Evolutionary conservation across 1,140 invertebrate genomes (phyloP).

Genomic region (Pantala flavescens): DNA sequence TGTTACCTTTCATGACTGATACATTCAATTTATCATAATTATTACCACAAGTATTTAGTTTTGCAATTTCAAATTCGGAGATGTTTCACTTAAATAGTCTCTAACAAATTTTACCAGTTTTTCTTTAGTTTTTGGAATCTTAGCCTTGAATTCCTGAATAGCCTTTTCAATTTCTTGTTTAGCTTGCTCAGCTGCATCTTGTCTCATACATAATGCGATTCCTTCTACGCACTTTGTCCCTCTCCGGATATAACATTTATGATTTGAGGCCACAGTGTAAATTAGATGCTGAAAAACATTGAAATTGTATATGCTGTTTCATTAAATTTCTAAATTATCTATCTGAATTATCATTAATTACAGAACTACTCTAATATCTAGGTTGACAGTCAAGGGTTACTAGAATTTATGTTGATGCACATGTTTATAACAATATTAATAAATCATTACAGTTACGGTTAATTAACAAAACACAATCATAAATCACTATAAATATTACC

Average conservation of each 20-base stretch:
- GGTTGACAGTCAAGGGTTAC: not conserved
- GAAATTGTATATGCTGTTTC: not conserved
- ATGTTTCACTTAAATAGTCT: not conserved
- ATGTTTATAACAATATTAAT: not conserved
- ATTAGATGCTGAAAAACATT: not conserved
- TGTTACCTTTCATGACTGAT: too few species aligned
- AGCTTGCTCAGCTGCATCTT: not conserved
- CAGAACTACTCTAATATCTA: not conserved
- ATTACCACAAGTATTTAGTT: too few species aligned
- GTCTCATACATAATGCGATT: not conserved
- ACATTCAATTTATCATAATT: too few species aligned
- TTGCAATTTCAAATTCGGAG: too few species aligned
- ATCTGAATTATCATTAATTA: not conserved
- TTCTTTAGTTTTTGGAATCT: not conserved
- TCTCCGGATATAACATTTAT: not conserved
- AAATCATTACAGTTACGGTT: not conserved
- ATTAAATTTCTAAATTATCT: not conserved
- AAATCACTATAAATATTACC: not conserved
- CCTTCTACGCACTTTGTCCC: not conserved
- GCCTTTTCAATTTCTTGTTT: not conserved
- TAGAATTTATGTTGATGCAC: not conserved
- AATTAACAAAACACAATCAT: not conserved
- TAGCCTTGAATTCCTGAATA: not conserved
- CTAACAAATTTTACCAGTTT: not conserved
- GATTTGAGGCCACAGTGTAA: not conserved